These are phyloP conservation scores for Leucania comma DNA, from an alignment of 2,888 invertebrate genomes.

Conservation along the genomic window DNA sequence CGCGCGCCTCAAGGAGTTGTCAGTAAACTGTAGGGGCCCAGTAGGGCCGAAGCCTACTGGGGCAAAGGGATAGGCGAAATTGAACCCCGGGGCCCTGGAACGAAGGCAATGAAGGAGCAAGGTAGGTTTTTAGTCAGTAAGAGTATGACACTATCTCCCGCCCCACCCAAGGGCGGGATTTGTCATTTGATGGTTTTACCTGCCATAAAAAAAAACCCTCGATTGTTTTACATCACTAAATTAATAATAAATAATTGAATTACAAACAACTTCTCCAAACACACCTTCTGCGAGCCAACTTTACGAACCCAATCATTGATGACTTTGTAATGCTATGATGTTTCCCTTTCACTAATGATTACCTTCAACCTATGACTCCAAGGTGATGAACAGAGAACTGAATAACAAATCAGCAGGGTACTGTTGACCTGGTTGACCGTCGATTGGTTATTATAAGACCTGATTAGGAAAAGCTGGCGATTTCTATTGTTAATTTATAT, in stretches of 20 bases:
- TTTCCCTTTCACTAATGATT: constrained; percentile 76
- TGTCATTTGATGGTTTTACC: too few relatives aligned
- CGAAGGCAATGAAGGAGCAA: too few relatives aligned
- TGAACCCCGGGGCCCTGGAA: too few relatives aligned
- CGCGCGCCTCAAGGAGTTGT: too few relatives aligned
- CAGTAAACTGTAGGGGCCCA: too few relatives aligned
- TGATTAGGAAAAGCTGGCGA: constrained; percentile 29
- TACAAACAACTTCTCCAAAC: background rate
- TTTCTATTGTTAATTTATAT: constrained; percentile 39
- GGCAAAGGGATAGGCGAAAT: too few relatives aligned
- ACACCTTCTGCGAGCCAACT: constrained; percentile 38
- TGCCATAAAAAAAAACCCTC: too few relatives aligned
- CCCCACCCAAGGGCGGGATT: too few relatives aligned
- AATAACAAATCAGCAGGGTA: constrained; percentile 67
- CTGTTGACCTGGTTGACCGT: constrained; percentile 50
- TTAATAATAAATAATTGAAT: background rate
- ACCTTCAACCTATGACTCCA: constrained; percentile 72
- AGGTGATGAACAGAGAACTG: constrained; percentile 56
- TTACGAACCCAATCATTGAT: constrained; percentile 33
- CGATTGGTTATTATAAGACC: constrained; percentile 41
- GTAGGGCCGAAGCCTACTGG: too few relatives aligned
- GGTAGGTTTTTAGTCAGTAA: too few relatives aligned
- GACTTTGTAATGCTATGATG: constrained; percentile 61
- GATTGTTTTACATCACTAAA: too few relatives aligned
- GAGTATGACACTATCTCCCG: too few relatives aligned